Evolutionary conservation across 2,888 invertebrate species (phyloP).

Genomic region (Dynastes grantii): DNA sequence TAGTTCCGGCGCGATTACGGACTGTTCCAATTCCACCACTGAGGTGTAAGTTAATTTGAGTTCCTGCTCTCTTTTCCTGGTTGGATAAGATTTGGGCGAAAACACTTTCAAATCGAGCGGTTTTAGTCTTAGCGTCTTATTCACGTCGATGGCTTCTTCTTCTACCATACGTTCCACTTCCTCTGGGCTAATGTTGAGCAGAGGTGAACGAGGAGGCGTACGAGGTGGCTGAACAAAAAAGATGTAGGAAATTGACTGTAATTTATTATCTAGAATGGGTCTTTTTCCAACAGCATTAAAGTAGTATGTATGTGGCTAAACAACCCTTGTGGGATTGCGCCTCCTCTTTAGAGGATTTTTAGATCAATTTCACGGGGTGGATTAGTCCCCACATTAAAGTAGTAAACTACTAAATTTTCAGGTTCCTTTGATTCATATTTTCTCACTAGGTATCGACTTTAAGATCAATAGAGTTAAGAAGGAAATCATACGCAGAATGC

Average conservation of each 20-base stretch:
- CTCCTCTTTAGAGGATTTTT: too few relatives aligned
- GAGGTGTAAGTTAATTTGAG: slow-evolving; percentile 62
- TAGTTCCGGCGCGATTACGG: slow-evolving; percentile 58
- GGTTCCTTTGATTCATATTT: not conserved
- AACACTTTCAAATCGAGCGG: slow-evolving; percentile 64
- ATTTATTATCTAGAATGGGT: too few relatives aligned
- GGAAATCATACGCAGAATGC: too few relatives aligned
- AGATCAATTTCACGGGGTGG: too few relatives aligned
- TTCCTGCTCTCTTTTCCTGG: slow-evolving; percentile 63
- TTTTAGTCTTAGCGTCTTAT: slow-evolving; percentile 63
- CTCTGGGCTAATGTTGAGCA: slow-evolving; percentile 55
- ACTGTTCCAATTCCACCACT: slow-evolving; percentile 62
- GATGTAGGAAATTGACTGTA: not conserved
- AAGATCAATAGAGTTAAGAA: too few relatives aligned
- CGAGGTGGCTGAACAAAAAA: not conserved
- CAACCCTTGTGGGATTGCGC: too few relatives aligned
- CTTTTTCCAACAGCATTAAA: too few relatives aligned
- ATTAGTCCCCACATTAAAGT: not conserved
- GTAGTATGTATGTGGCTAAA: too few relatives aligned
- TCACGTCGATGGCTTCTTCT: slow-evolving; percentile 66
- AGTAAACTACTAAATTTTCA: not conserved
- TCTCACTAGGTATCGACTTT: too few relatives aligned
- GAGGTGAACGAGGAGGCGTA: not conserved
- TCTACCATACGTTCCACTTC: slow-evolving; percentile 63
- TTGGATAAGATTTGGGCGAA: slow-evolving; percentile 60